Conservation (phyloP, 2,888 invertebrate genomes). For the Cerastis rubricosa region DNA sequence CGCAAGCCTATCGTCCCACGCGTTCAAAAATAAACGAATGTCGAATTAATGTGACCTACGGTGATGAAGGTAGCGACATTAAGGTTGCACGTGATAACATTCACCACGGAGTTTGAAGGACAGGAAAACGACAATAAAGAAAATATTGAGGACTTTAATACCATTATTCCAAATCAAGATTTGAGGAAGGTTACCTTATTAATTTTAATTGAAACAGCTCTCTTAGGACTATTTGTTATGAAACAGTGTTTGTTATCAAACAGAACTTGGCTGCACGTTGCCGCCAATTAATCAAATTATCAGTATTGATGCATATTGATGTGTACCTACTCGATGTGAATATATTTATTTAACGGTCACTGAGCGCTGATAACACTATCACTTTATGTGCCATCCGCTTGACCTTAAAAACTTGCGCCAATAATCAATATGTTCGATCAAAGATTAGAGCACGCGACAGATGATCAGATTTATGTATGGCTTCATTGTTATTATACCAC, state of each 20-base stretch:
- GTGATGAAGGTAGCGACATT: conserved; percentile 5
- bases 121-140: conserved; percentile 42
- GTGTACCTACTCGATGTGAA: conserved; percentile 15
- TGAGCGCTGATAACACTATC: conserved; percentile 48
- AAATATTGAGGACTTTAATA: conserved; percentile 9
- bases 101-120: conserved; percentile 23
- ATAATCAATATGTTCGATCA: conserved; percentile 44
- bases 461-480: not conserved
- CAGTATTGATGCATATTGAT: conserved; percentile 33
- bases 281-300: conserved; percentile 9
- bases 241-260: conserved; percentile 27
- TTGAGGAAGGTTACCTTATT: conserved; percentile 21
- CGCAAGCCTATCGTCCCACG: conserved; percentile 52
- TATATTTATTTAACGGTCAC: conserved; percentile 30
- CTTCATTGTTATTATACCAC: conserved; percentile 7
- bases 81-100: conserved; percentile 43
- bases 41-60: conserved; percentile 38
- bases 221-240: not conserved
- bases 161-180: conserved; percentile 22
- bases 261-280: conserved; percentile 12
- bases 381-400: conserved; percentile 29
- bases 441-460: conserved; percentile 13
- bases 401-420: conserved; percentile 31
- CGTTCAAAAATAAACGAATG: conserved; percentile 44
- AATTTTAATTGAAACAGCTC: conserved; percentile 17